Percentiles rank a stretch among this genome's conserved stretches.
phyloP scores from a whole-genome alignment of 2,797 vertebrate species.

The Eptatretus atami region DNA sequence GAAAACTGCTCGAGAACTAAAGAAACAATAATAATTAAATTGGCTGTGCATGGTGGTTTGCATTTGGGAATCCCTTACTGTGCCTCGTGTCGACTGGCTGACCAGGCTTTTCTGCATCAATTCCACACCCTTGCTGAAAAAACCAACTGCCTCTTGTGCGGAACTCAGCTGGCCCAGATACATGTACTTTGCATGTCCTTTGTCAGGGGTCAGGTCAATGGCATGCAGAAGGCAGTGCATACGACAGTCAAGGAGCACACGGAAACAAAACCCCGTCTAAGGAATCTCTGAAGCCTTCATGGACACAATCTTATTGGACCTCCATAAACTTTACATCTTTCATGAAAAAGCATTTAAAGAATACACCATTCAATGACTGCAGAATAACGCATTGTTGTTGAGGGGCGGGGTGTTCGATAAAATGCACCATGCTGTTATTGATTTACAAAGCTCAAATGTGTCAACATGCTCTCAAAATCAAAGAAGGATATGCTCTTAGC shows the following conservation, averaged over 20 bases:
- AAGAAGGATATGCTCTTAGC: constrained; percentile 33
- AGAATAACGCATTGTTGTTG: background rate
- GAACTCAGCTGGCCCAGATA: constrained; percentile 33
- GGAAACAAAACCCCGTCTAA: background rate
- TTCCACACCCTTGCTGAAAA: constrained; percentile 25
- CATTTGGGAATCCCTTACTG: constrained; percentile 10
- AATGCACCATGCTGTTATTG: background rate
- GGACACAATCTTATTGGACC: no score
- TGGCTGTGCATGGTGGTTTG: no score
- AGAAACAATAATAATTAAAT: no score
- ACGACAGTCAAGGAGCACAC: constrained; percentile 16
- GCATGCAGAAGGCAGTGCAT: constrained; percentile 20
- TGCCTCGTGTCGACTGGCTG: constrained; percentile 10
- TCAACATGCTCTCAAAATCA: no score
- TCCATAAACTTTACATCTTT: no score
- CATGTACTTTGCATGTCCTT: constrained; percentile 35
- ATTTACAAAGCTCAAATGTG: no score
- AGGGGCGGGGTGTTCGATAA: background rate
- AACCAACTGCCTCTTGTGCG: constrained; percentile 21
- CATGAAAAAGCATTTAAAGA: no score
- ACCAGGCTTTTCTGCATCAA: constrained; percentile 13
- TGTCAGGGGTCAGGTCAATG: constrained; percentile 24
- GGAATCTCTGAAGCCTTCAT: background rate
- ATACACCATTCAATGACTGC: no score
- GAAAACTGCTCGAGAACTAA: no score